Evolutionary conservation across 1,140 invertebrate species (phyloP).

Genomic region (Drosophila miranda): DNA sequence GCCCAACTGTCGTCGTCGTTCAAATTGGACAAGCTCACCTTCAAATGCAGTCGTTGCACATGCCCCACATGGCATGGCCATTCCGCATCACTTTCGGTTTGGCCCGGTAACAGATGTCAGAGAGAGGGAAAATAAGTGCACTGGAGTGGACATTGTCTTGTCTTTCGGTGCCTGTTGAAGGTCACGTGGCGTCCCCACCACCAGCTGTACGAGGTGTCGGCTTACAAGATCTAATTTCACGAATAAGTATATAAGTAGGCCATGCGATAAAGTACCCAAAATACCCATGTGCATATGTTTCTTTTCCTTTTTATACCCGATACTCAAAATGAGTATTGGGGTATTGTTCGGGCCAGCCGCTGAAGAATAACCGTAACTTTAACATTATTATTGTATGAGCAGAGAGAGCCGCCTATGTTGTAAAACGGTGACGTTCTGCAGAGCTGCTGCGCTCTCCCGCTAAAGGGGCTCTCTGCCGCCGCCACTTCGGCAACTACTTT

Average conservation of each 20-base stretch:
- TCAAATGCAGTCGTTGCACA: conserved; percentile 36
- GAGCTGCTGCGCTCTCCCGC: too few relatives aligned
- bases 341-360: too few relatives aligned
- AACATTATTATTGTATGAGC: too few relatives aligned
- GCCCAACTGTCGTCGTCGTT: conserved; percentile 28
- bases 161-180: conserved; percentile 23
- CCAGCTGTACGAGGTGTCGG: conserved; percentile 30
- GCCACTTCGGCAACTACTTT: too few relatives aligned
- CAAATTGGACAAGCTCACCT: conserved; percentile 63
- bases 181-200: conserved; percentile 22
- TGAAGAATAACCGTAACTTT: too few relatives aligned
- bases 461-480: too few relatives aligned
- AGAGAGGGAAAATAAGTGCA: conserved; percentile 8
- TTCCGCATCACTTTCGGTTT: conserved; percentile 64
- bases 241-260: too few relatives aligned
- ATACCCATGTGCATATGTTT: neutral
- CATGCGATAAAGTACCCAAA: conserved; percentile 27
- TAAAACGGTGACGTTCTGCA: too few relatives aligned
- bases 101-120: conserved; percentile 50
- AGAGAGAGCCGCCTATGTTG: too few relatives aligned
- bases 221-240: conserved; percentile 24
- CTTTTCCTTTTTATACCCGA: too few relatives aligned
- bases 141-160: conserved; percentile 12
- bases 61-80: conserved; percentile 8
- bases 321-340: too few relatives aligned